Conservation (phyloP, 2,888 invertebrate genomes). For the Aporophyla lueneburgensis region DNA sequence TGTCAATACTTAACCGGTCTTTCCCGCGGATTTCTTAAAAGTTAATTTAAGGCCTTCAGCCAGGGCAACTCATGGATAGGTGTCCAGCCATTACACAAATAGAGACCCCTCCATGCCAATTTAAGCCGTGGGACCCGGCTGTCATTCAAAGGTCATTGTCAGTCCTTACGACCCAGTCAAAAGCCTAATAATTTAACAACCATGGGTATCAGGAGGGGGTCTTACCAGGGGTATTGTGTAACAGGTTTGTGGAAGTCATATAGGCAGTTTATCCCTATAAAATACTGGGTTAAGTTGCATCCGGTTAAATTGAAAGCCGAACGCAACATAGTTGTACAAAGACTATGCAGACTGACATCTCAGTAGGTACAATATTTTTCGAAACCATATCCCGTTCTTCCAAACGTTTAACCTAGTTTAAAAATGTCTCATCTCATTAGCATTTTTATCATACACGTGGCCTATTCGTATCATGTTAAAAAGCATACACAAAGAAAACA, state of each 20-base stretch:
- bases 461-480: conserved; percentile 13
- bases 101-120: too few species aligned
- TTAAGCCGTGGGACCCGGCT: background rate
- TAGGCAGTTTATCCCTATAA: background rate
- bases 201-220: too few species aligned
- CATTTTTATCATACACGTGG: conserved; percentile 14
- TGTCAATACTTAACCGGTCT: too few species aligned
- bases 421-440: conserved; percentile 17
- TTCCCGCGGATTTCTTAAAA: too few species aligned
- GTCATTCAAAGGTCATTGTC: background rate
- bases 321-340: background rate
- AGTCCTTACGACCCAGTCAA: background rate
- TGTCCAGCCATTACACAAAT: too few species aligned
- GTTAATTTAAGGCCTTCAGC: too few species aligned
- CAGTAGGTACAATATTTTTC: background rate
- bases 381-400: background rate
- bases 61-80: too few species aligned
- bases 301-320: background rate
- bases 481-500: conserved; percentile 35
- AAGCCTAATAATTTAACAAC: background rate
- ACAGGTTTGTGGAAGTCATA: background rate
- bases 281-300: background rate
- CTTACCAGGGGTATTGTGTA: background rate
- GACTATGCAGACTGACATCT: background rate
- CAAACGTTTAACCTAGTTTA: background rate